A percentile compares a stretch with the other conserved stretches of the same genome.
Evolutionary conservation across 2,113 vertebrate genomes (phyloP).

Genomic region (Centropus unirufus): DNA sequence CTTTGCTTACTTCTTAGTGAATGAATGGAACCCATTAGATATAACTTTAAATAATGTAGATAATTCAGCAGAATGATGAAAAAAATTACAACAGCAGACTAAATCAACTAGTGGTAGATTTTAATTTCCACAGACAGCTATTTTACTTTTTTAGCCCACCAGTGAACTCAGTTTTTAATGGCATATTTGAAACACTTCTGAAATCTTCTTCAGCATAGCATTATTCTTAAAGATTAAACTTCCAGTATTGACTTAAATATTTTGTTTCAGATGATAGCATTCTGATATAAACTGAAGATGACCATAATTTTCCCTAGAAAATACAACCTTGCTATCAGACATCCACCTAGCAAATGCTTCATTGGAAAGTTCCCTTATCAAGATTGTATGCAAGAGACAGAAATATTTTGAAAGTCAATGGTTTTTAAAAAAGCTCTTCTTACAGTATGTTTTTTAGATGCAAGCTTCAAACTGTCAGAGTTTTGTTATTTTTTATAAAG

Average conservation of each 20-base stretch:
- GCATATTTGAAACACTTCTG: neutral
- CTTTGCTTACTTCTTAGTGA: neutral
- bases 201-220: neutral
- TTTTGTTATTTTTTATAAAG: constrained; percentile 76
- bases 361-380: constrained; percentile 69
- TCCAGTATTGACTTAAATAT: constrained; percentile 27
- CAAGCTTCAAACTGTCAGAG: constrained; percentile 75
- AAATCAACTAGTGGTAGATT: neutral
- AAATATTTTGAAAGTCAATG: constrained; percentile 79
- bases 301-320: constrained; percentile 56
- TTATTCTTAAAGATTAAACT: neutral
- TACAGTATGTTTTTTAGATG: constrained; percentile 57
- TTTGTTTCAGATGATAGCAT: constrained; percentile 60
- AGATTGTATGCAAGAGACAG: constrained; percentile 57
- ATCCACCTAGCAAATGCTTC: constrained; percentile 39
- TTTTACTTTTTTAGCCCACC: neutral
- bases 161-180: neutral
- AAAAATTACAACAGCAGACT: neutral
- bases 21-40: neutral
- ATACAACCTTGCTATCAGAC: constrained; percentile 58
- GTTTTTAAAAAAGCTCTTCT: constrained; percentile 39
- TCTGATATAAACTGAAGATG: constrained; percentile 42
- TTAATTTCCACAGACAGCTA: constrained; percentile 8
- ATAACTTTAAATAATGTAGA: neutral
- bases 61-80: neutral